Base-by-base conservation (phyloP, 1,140 invertebrate species). In the Zaprionus ornatus region DNA sequence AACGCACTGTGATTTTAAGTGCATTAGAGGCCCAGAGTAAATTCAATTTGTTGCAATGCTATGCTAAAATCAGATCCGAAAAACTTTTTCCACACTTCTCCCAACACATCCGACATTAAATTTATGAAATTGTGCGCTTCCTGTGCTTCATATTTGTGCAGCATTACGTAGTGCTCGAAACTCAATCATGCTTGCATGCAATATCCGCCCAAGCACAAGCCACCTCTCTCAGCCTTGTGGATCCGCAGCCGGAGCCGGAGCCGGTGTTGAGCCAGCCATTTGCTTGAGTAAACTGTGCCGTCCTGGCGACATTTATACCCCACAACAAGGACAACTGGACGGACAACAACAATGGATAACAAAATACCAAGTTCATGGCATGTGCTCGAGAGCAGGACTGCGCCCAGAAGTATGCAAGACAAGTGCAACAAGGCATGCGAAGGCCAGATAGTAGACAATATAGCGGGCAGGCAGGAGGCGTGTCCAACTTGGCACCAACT, bases 131-230 rank as follows among this genome's bases (percentile, higher is more conserved):
- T 86, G 82, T 86, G 76, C 71, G 76, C 82, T 86, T 86, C 83
- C 79, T 79, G 70, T 52, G 76, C 54, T 61, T 17, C 29, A 7
- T 42, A 45, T 61, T 19, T 61, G 21, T 42, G 23, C 21, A 61
- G 23, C 21, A 61, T 56, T 55, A 52, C 21, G 42, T 45, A 62
- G 72, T 90, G 59, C 85, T 85, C 68, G 71, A 90, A 90, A 85
- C 85, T 90, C 85, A 90, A 90, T 90, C 85, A 90, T 82, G 85
- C 85, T 85, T 90, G 79, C 86, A 90, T 87, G 70, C 77, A 86
- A 87, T 86, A 86, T 86, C 80, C 83, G 52, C 25, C 21, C 23
- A n/a, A 82, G 76, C 81, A 85, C 82, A 85, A 85, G 90, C 86
- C 85, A 29, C 13, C 45, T 61, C 32, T n/a, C 17, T 9, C 17